phyloP scores from a whole-genome alignment of 2,797 vertebrate genomes.

The Acridotheres tristis region DNA sequence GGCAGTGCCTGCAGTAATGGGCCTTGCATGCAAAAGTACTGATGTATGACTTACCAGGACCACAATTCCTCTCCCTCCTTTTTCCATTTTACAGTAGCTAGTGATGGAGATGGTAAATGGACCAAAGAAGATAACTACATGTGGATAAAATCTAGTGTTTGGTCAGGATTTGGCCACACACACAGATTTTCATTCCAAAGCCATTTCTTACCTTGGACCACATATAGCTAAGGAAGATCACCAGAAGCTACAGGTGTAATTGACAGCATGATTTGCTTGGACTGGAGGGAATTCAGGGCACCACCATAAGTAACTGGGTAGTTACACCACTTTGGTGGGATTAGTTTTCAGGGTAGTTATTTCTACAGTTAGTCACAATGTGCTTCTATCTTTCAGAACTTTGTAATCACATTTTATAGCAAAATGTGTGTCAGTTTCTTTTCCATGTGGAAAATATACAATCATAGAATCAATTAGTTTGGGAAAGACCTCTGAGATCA shows the following conservation, averaged over 20 bases:
- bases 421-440: neutral
- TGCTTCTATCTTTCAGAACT: neutral
- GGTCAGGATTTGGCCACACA: neutral
- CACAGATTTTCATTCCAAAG: neutral
- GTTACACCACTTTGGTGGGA: neutral
- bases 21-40: neutral
- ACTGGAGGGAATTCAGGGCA: neutral
- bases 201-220: neutral
- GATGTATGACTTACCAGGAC: neutral
- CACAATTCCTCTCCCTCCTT: neutral
- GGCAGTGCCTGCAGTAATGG: accelerated
- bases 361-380: neutral
- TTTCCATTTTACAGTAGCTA: neutral
- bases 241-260: neutral
- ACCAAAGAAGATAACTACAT: neutral
- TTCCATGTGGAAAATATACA: neutral
- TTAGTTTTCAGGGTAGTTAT: neutral
- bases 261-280: neutral
- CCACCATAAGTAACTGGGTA: neutral
- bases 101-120: neutral
- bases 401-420: neutral
- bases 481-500: neutral
- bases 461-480: neutral
- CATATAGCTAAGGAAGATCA: neutral
- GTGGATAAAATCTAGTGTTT: neutral